Conservation (phyloP, 1,140 invertebrate genomes). For the Drosophila funebris region DNA sequence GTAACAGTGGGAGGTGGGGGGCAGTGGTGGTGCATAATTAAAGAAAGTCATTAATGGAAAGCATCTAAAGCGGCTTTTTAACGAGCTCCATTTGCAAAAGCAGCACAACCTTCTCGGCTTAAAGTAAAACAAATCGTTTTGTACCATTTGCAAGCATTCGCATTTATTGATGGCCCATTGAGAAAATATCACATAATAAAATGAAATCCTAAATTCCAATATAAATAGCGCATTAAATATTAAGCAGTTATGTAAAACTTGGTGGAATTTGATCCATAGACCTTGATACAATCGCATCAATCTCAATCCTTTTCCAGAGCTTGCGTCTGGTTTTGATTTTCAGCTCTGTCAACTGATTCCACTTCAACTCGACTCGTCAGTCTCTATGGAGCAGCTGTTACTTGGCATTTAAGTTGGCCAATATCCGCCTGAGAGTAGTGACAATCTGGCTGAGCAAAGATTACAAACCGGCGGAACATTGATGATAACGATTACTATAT, state of each 20-base stretch:
- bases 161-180: slow-evolving; percentile 33
- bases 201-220: slow-evolving; percentile 12
- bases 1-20: neutral
- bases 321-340: neutral
- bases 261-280: slow-evolving; percentile 2
- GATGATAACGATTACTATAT: slow-evolving; percentile 65
- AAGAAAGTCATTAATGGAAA: slow-evolving; percentile 37
- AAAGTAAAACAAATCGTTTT: slow-evolving; percentile 26
- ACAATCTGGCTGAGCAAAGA: slow-evolving; percentile 4
- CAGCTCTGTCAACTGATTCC: neutral
- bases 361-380: too few relatives aligned
- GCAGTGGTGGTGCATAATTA: slow-evolving; percentile 15
- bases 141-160: slow-evolving; percentile 3
- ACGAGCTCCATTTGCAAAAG: slow-evolving; percentile 16
- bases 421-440: neutral
- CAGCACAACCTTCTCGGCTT: neutral
- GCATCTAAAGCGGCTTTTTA: slow-evolving; percentile 10
- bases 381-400: neutral
- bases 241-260: slow-evolving; percentile 17
- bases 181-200: slow-evolving; percentile 24
- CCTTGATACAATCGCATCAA: slow-evolving; percentile 16
- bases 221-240: slow-evolving; percentile 21
- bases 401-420: slow-evolving; percentile 1
- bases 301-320: neutral
- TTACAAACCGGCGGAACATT: slow-evolving; percentile 27